Base-by-base conservation (phyloP, 2,888 invertebrate species). In the Cosmorhoe ocellata region DNA sequence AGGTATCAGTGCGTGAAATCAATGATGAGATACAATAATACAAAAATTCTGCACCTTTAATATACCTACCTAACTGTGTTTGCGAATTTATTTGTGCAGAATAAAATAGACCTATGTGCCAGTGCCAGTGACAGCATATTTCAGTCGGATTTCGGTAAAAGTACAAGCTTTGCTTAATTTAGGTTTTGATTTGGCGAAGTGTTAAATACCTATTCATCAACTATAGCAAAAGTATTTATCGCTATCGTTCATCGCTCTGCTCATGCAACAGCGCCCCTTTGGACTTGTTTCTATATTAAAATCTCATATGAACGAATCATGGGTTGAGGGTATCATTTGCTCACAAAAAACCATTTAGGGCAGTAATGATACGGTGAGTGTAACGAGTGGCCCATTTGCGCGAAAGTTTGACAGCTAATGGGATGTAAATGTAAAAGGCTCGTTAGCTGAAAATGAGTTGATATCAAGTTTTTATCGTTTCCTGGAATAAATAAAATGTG, bases 271-370 rank as follows among this genome's bases (percentile, higher is more conserved):
- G 9, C 18, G 3, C 14, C 3, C 44, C 62, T 61, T 69, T 64
- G 67, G 74, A 70, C 68, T 63, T 63, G 64, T 70, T 70, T 55
- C 58, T 60, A 59, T 74, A 79, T 81, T 81, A 81, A 78, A 79
- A 75, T 55, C 71, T 77, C 74, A 74, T 76, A 55, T 31, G 38
- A 50, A 61, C 39, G 33, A 44, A 53, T 48, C 33, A 43, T 24
- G 45, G 65, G 60, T 58, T 62, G 61, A 65, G 68, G 61, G 69
- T 71, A 77, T 81, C 76, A 78, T 82, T 82, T 75, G 66, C 62
- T 58, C 57, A 61, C 59, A 66, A 76, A 74, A 81, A 74, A 69
- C 69, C 75, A 67, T 76, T 81, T 76, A 76, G 71, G 63, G 47
- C 52, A 56, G 50, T 71, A 67, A 80, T 80, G 73, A 66, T 64